Conservation (phyloP, 2,113 vertebrate species). For the Cyprinodon tularosa region DNA sequence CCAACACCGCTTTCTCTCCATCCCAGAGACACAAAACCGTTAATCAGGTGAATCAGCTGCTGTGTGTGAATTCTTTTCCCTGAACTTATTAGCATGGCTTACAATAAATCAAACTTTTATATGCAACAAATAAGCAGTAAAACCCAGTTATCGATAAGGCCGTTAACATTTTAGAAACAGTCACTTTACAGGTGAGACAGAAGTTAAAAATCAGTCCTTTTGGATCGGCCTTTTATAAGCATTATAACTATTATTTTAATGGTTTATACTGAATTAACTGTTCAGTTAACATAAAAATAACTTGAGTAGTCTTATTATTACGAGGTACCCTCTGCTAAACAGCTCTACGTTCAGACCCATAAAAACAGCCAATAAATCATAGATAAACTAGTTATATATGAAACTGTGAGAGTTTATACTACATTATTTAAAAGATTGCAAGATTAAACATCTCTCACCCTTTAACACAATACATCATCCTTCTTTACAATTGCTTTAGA, state of each 20-base stretch:
- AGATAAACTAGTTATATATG: not conserved
- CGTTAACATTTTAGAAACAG: not conserved
- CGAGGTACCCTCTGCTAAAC: no score
- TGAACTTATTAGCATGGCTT: not conserved
- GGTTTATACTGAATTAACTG: not conserved
- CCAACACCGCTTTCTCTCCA: conserved; percentile 68
- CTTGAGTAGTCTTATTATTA: not conserved
- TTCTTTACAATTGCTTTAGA: not conserved
- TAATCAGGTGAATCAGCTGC: conserved; percentile 14
- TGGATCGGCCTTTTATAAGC: not conserved
- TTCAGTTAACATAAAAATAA: not conserved
- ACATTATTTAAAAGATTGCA: not conserved
- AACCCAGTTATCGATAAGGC: not conserved
- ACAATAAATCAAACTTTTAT: not conserved
- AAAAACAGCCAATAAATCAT: not conserved
- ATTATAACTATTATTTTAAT: not conserved
- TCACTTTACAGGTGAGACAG: no score
- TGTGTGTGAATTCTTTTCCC: not conserved
- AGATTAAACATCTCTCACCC: not conserved
- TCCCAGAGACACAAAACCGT: conserved; percentile 34
- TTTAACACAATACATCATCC: not conserved
- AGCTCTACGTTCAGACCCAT: not conserved
- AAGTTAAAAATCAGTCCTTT: not conserved
- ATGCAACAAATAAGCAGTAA: not conserved
- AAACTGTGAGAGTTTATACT: not conserved